Percentiles rank a stretch among this genome's conserved stretches.
phyloP scores from a whole-genome alignment of 2,888 invertebrate genomes.

The Tigriopus californicus region DNA sequence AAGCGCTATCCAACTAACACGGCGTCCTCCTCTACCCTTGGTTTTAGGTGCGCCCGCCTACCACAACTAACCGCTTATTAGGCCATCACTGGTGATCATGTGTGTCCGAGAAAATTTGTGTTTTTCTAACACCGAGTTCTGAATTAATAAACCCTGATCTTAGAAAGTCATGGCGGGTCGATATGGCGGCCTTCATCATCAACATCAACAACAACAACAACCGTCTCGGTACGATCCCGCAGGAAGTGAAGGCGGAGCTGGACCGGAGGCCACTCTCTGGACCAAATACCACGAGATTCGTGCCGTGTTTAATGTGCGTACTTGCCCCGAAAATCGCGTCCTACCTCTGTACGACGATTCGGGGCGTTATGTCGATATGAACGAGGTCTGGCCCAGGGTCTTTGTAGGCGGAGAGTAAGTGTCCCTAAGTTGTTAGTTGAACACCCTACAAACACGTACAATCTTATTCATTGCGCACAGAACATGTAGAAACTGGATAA shows the following conservation, averaged over 20 bases:
- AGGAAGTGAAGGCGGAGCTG: too few species aligned
- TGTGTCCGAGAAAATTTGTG: too few species aligned
- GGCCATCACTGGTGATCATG: too few species aligned
- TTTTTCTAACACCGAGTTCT: too few species aligned
- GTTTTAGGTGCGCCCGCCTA: too few species aligned
- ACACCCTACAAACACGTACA: background rate
- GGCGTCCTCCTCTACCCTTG: too few species aligned
- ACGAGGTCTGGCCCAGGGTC: background rate
- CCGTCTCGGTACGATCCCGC: background rate
- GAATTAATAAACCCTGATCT: too few species aligned
- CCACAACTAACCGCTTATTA: too few species aligned
- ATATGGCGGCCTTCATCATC: too few species aligned
- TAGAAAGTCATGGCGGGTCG: too few species aligned
- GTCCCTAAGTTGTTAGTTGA: background rate
- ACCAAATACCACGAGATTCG: background rate
- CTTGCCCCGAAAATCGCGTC: background rate
- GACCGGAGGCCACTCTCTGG: background rate
- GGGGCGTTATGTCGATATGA: constrained; percentile 9
- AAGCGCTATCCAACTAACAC: background rate
- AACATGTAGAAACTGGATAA: too few species aligned
- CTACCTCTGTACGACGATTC: constrained; percentile 6
- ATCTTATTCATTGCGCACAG: background rate
- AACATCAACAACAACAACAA: background rate
- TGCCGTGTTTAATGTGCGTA: background rate
- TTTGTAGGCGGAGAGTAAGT: constrained; percentile 9